Conservation (phyloP, 2,113 vertebrate species). For the Fukomys damarensis region DNA sequence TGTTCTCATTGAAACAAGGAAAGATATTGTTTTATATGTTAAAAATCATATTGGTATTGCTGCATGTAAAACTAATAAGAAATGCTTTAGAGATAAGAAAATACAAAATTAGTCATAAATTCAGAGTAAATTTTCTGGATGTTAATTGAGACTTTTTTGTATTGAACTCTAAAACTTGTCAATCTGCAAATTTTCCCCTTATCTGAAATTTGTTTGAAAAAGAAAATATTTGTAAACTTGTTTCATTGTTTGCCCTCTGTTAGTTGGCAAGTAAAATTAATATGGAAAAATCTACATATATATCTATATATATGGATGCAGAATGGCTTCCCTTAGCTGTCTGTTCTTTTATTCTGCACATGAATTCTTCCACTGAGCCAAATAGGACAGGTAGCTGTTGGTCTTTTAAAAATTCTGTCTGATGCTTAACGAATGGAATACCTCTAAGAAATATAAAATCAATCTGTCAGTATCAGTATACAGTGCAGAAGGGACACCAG, state of each 20-base stretch:
- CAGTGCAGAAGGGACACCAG: conserved; percentile 4
- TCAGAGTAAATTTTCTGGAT: neutral
- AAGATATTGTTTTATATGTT: neutral
- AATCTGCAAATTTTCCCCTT: neutral
- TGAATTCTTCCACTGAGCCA: conserved; percentile 1
- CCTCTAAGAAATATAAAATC: conserved; percentile 48
- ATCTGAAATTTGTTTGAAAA: neutral
- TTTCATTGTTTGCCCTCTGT: neutral
- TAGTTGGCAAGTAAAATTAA: neutral
- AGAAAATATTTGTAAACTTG: neutral
- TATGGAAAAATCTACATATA: neutral
- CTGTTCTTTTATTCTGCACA: neutral
- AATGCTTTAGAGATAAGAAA: neutral
- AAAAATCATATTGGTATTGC: neutral
- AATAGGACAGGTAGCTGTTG: neutral
- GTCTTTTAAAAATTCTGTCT: conserved; percentile 45
- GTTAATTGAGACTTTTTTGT: neutral
- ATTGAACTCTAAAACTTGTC: neutral
- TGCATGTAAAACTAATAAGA: neutral
- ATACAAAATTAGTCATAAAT: neutral
- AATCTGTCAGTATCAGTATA: neutral
- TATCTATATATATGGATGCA: neutral
- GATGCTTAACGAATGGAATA: conserved; percentile 8
- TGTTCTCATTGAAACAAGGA: neutral
- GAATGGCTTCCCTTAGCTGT: neutral